Evolutionary conservation across 2,113 vertebrate species (phyloP).

Genomic region (Tragelaphus buxtoni): DNA sequence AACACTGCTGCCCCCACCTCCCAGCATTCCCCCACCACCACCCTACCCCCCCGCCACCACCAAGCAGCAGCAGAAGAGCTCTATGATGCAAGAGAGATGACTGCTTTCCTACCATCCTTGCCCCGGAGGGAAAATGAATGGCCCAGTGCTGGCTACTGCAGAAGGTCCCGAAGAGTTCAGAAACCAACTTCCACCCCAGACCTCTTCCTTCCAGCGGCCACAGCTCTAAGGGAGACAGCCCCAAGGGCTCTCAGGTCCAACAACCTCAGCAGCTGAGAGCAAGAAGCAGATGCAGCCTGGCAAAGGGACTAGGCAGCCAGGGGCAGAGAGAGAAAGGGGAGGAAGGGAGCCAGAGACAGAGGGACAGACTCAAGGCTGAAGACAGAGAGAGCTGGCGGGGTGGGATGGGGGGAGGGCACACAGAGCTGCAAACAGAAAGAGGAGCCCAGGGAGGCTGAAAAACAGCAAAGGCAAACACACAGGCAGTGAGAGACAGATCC

Average conservation of each 20-base stretch:
- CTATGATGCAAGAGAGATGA: background rate
- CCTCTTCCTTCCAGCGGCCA: background rate
- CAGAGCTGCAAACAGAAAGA: background rate
- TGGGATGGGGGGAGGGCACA: too few relatives aligned
- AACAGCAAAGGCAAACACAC: background rate
- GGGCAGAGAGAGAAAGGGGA: background rate
- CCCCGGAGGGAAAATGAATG: background rate
- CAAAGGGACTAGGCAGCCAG: background rate
- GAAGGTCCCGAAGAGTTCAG: background rate
- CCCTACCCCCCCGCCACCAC: background rate
- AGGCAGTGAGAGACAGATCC: too few relatives aligned
- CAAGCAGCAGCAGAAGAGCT: background rate
- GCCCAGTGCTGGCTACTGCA: background rate
- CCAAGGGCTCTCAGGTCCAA: background rate
- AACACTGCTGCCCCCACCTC: background rate
- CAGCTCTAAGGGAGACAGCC: background rate
- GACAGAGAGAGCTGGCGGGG: background rate
- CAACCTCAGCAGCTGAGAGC: background rate
- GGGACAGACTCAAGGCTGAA: background rate
- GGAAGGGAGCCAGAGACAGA: background rate
- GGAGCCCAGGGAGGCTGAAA: background rate
- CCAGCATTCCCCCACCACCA: background rate
- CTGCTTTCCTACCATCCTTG: background rate
- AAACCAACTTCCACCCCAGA: background rate
- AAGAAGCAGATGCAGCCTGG: background rate